These are phyloP conservation scores for Drosophila rellima DNA, from an alignment of 2,888 invertebrate species.

Conservation along the genomic window DNA sequence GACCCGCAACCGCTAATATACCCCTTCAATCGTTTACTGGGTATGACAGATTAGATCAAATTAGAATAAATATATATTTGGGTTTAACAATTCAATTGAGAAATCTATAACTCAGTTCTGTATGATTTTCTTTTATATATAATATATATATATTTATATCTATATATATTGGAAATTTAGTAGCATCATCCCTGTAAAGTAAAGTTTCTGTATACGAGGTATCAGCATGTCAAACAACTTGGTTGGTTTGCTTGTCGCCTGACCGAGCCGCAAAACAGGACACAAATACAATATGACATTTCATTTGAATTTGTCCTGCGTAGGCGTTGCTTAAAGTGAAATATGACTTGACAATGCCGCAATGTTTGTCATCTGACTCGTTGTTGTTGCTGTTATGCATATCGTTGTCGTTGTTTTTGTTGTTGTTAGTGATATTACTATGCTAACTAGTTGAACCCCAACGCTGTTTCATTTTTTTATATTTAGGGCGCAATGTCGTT, in stretches of 20 bases:
- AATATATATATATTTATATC: too few relatives aligned
- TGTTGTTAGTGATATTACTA: slow-evolving; percentile 21
- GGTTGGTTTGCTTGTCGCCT: slow-evolving; percentile 11
- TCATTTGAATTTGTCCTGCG: slow-evolving; percentile 67
- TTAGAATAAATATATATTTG: not conserved
- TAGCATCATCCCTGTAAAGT: not conserved
- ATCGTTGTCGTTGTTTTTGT: slow-evolving; percentile 3
- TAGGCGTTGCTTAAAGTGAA: slow-evolving; percentile 70
- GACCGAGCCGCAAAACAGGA: slow-evolving; percentile 28
- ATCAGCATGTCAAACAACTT: not conserved
- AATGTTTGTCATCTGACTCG: slow-evolving; percentile 24
- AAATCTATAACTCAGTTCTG: not conserved
- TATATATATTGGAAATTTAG: not conserved
- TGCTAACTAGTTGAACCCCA: slow-evolving; percentile 42
- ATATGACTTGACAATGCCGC: slow-evolving; percentile 73
- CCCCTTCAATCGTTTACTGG: not conserved
- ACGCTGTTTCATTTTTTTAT: slow-evolving; percentile 2
- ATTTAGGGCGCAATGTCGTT: slow-evolving; percentile 53
- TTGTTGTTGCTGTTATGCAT: slow-evolving; percentile 17
- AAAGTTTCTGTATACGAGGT: not conserved
- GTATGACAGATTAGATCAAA: not conserved
- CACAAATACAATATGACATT: slow-evolving; percentile 71
- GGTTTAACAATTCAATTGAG: not conserved
- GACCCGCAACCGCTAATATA: slow-evolving; percentile 56
- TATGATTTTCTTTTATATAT: too few relatives aligned